These are phyloP conservation scores for Orchesella cincta DNA, from an alignment of 1,140 invertebrate species.

Conservation along the genomic window DNA sequence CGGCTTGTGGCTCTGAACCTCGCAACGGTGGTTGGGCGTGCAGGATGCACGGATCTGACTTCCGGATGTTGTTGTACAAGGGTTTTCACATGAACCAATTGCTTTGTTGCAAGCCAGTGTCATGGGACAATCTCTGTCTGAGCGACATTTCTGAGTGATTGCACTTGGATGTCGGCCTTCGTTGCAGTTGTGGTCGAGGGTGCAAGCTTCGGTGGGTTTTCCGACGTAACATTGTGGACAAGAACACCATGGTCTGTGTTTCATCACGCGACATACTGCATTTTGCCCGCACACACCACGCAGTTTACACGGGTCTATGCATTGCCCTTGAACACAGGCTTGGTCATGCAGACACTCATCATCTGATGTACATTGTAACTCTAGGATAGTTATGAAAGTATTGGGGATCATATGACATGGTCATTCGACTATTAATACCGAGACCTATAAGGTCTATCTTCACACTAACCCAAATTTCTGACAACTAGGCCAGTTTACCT, in stretches of 20 bases:
- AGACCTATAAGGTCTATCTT: too few species aligned
- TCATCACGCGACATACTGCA: conserved; percentile 78
- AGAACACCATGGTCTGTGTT: conserved; percentile 79
- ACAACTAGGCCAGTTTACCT: too few species aligned
- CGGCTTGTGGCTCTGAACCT: conserved; percentile 78
- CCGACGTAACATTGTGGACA: conserved; percentile 85
- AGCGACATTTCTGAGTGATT: conserved; percentile 59
- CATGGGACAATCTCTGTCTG: conserved; percentile 72
- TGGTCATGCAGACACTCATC: conserved; percentile 86
- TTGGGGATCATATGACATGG: too few species aligned
- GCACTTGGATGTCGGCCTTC: conserved; percentile 39
- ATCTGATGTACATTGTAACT: conserved; percentile 85
- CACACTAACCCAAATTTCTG: too few species aligned
- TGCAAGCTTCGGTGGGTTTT: conserved; percentile 73
- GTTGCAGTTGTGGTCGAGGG: conserved; percentile 71
- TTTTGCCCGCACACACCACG: conserved; percentile 84
- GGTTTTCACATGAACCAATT: conserved; percentile 74
- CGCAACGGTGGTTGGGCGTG: conserved; percentile 78
- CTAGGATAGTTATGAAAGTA: conserved; percentile 74
- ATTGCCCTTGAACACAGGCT: conserved; percentile 80
- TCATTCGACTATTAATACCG: too few species aligned
- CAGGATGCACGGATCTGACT: conserved; percentile 63
- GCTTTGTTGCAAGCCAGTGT: conserved; percentile 69
- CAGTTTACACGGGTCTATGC: conserved; percentile 84
- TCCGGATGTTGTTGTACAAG: conserved; percentile 61